phyloP scores from a whole-genome alignment of 2,113 vertebrate genomes.

The Athene noctua region DNA sequence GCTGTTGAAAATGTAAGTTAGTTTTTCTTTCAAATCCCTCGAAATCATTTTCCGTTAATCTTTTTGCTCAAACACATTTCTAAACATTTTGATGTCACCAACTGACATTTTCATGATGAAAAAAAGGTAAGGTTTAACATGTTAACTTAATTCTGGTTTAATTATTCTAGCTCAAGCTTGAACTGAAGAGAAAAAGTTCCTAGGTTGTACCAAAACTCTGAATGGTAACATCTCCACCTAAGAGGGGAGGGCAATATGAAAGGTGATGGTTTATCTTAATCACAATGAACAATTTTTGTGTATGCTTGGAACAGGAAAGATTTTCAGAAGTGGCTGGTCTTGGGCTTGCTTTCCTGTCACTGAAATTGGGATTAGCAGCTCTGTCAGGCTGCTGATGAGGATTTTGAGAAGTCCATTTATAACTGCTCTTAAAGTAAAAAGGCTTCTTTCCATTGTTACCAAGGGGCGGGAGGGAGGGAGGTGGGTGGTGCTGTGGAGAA shows the following conservation, averaged over 20 bases:
- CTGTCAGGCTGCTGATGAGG: neutral
- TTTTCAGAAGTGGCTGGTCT: neutral
- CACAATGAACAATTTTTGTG: neutral
- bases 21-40: neutral
- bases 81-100: neutral
- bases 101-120: neutral
- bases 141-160: neutral
- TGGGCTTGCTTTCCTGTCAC: neutral
- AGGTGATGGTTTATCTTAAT: neutral
- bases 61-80: neutral
- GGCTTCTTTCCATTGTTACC: neutral
- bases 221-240: neutral
- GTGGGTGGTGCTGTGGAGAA: neutral
- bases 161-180: neutral
- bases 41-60: neutral
- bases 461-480: accelerated
- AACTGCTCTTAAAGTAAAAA: neutral
- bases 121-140: neutral
- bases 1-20: neutral
- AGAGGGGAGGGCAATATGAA: neutral
- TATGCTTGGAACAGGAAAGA: neutral
- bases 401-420: neutral
- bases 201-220: neutral
- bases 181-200: neutral
- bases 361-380: neutral